Conservation (phyloP, 2,113 vertebrate genomes). For the Pelecanoides urinatrix region DNA sequence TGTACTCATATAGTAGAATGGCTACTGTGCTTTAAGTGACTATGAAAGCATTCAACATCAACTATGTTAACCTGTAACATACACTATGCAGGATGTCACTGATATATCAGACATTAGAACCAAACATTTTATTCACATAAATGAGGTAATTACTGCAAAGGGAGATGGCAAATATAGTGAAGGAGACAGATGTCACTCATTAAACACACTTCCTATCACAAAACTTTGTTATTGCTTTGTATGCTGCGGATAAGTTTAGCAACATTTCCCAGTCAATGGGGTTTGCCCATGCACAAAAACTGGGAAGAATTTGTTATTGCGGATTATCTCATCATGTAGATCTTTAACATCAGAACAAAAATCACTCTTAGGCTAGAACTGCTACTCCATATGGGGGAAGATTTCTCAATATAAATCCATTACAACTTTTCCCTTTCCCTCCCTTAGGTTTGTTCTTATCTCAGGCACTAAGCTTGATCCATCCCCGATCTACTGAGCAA, state of each 20-base stretch:
- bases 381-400: not conserved
- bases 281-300: not conserved
- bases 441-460: not conserved
- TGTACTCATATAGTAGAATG: not conserved
- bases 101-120: not conserved
- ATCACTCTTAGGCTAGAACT: not conserved
- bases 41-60: not conserved
- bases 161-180: not conserved
- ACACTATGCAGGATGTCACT: not conserved
- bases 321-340: not conserved
- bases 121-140: constrained; percentile 1
- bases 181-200: not conserved
- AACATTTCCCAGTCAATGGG: not conserved
- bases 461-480: not conserved
- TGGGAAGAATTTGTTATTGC: not conserved
- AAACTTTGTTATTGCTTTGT: not conserved
- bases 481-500: not conserved
- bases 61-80: not conserved
- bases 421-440: not conserved
- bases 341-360: not conserved
- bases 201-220: not conserved
- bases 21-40: not conserved
- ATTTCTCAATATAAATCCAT: not conserved
- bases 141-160: not conserved
- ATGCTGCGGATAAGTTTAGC: not conserved